Conservation (phyloP, 2,797 vertebrate genomes). For the Poeciliopsis turneri region DNA sequence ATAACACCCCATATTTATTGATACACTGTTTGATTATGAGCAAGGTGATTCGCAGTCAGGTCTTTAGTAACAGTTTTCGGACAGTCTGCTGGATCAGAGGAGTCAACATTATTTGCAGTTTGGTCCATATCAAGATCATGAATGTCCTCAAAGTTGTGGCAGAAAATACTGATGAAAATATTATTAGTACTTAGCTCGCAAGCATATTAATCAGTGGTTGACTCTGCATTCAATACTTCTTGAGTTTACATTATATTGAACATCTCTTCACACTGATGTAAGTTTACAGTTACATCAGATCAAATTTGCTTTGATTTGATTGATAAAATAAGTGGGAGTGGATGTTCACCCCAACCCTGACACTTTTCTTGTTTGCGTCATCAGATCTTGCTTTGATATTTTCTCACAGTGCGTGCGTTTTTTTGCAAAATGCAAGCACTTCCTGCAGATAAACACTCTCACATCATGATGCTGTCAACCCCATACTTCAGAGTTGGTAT, state of each 20-base stretch:
- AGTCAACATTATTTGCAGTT: no score
- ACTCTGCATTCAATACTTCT: no score
- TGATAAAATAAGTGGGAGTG: no score
- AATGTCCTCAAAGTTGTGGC: no score
- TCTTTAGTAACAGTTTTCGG: background rate
- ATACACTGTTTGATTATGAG: background rate
- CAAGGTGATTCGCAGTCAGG: background rate
- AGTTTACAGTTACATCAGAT: no score
- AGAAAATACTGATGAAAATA: no score
- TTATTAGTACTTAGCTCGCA: no score
- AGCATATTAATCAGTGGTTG: no score
- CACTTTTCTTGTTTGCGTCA: background rate
- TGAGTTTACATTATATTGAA: no score
- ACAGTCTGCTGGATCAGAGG: background rate
- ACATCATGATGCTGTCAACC: background rate
- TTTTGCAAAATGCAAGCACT: background rate
- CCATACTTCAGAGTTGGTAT: background rate
- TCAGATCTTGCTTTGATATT: background rate
- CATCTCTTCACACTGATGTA: no score
- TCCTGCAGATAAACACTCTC: background rate
- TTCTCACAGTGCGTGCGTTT: background rate
- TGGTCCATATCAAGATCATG: no score
- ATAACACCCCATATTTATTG: background rate
- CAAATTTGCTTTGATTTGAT: no score
- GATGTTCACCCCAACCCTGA: background rate